phyloP scores from a whole-genome alignment of 2,888 invertebrate genomes.

The Lottia scabra region DNA sequence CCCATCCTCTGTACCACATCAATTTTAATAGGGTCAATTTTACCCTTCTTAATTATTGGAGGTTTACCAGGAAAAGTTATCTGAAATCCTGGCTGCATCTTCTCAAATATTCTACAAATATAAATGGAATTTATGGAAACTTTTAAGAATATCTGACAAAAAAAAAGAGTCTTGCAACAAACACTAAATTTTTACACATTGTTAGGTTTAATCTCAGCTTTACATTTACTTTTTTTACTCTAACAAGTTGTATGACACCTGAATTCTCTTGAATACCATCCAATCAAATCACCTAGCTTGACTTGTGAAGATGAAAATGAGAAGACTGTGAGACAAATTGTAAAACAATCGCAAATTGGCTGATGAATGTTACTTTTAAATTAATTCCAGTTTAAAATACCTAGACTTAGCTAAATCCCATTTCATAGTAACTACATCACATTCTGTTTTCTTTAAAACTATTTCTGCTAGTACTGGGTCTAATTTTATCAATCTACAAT shows the following conservation, averaged over 20 bases:
- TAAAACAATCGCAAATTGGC: too few relatives aligned
- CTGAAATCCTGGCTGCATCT: conserved; percentile 81
- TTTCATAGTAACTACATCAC: conserved; percentile 69
- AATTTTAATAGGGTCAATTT: conserved; percentile 83
- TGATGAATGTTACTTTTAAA: too few relatives aligned
- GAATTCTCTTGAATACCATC: too few relatives aligned
- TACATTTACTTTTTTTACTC: too few relatives aligned
- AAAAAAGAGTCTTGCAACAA: background rate
- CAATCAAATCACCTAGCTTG: too few relatives aligned
- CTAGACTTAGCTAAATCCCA: conserved; percentile 81
- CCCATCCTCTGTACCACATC: conserved; percentile 82
- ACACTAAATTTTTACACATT: background rate
- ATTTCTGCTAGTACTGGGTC: conserved; percentile 73
- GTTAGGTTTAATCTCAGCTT: too few relatives aligned
- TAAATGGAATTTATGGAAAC: too few relatives aligned
- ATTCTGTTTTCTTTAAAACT: conserved; percentile 67
- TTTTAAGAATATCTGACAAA: background rate
- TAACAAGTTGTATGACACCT: too few relatives aligned
- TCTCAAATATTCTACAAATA: conserved; percentile 72
- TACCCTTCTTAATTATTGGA: conserved; percentile 75
- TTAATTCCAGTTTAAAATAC: conserved; percentile 36
- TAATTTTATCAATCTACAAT: conserved; percentile 73
- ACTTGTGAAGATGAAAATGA: too few relatives aligned
- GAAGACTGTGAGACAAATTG: background rate
- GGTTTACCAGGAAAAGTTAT: conserved; percentile 72